Evolutionary conservation across 2,797 vertebrate genomes (phyloP), one percentile per base, ranked within the genome.

Genomic region (Ctenopoma kingsleyae): DNA sequence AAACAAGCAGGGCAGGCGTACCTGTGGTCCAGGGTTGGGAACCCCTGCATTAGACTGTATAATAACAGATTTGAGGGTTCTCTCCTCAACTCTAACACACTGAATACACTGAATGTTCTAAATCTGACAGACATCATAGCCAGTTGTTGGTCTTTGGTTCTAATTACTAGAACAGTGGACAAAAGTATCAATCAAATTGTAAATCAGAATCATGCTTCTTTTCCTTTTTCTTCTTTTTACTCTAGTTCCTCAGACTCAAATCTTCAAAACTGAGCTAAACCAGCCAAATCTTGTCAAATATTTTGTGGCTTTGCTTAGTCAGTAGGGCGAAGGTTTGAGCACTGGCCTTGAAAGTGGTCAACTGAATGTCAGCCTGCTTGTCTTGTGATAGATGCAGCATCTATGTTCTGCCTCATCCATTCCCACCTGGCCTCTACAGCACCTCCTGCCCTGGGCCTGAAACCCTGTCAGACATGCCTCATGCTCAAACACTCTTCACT

Each of bases 341-440:
- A 19, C 8, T 19, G 46, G 40, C 27, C 16, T 55, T 68, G 22
- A 38, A 19, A 84, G 81, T 71, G 52, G 47, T 76, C 67, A 53
- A 7, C 5, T 78, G 46, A 64, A 76, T 81, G 44, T 40, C 71
- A 70, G 46, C 62, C 52, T 76, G 78, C 76, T 91, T 64, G 76
- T 74, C 73, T 48, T 61, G 65, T 89, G 88, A 89, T 78, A 35
- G 74, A 84, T 67, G 72, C 74, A 60, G 54, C 32, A 13, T 64
- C 57, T 57, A n/a, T 62, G 65, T 59, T 63, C 32, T 62, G 22
- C 32, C 44, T 71, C 63, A 20, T 68, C 54, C 23, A 38, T 48
- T 53, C 46, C 53, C 47, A 9, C 47, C 40, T 9, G 3, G 35
- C 62, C 43, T 64, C 50, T 36, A 52, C 69, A 77, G 66, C 59